Base-by-base conservation (phyloP, 1,140 invertebrate species). In the Neodiprion pinetum region DNA sequence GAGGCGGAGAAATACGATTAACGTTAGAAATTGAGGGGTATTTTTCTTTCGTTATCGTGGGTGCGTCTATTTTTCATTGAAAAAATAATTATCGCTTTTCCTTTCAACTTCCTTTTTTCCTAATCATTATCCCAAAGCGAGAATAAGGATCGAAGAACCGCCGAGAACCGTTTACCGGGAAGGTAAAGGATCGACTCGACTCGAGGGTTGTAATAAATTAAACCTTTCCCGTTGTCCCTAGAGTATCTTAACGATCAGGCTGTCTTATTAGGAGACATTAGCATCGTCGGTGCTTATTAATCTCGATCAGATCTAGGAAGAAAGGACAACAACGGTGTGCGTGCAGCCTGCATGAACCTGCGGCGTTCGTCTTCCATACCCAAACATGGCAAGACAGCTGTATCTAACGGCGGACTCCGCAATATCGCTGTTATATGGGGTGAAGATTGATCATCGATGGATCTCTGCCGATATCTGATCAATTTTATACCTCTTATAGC, bases 201-300 rank as follows among this genome's bases (percentile, higher is more conserved):
- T 61, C n/a, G 53, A 40, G 53, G 53, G 53, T 61, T 17, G 53
- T 61, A 61, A 61, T 61, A 14, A 61, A 61, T 61, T 17, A 4
- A 61, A 9, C n/a, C 53, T 61, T 61, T 61, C 53, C 4, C 53
- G 11, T 61, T 17, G 5, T 61, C 53, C 28, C 11, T 61, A 61
- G 53, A 61, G 53, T 61, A 7, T 61, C n/a, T 61, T 61, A 61
- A 61, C 53, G 53, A 17, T 9, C 53, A 9, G 11, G 72, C 67
- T 53, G 68, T 73, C 72, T 73, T 50, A 67, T 73, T 73, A 73
- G 65, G 67, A 17, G 72, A 53, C 53, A 72, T 72, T 72, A 73
- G 47, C 28, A 73, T 73, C 72, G 72, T 17, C 65, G 21, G 48
- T 48, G 61, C 48, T 66, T 72, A 72, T 73, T 73, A 73, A 73